phyloP scores from a whole-genome alignment of 1,140 invertebrate genomes.

The Drosophila tani region DNA sequence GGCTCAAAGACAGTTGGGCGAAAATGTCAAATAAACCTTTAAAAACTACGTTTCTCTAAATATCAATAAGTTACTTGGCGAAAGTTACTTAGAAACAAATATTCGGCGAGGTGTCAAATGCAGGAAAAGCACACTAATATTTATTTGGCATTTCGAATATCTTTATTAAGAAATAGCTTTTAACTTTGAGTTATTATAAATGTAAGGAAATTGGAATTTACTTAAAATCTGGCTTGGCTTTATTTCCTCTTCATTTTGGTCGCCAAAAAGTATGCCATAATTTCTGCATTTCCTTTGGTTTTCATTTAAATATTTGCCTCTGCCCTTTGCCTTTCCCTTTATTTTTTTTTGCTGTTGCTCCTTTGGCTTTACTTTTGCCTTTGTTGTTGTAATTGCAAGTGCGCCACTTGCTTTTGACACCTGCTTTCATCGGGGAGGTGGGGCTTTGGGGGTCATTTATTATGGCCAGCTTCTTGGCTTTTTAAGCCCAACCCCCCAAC shows the following conservation, averaged over 20 bases:
- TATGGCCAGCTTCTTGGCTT: constrained; percentile 51
- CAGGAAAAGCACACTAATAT: too few species aligned
- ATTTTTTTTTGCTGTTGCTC: too few species aligned
- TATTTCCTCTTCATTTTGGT: constrained; percentile 1
- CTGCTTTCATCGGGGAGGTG: constrained; percentile 26
- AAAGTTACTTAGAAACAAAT: too few species aligned
- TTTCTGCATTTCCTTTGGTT: constrained; percentile 25
- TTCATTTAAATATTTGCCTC: constrained; percentile 33
- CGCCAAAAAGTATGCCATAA: constrained; percentile 33
- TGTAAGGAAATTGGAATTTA: too few species aligned
- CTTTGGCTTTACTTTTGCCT: not conserved
- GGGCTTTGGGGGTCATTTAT: constrained; percentile 39
- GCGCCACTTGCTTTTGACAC: constrained; percentile 58
- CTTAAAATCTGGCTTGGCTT: not conserved
- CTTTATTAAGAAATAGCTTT: too few species aligned
- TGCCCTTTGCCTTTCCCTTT: not conserved
- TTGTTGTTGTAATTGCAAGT: constrained; percentile 52
- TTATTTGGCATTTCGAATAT: too few species aligned
- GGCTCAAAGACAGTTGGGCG: constrained; percentile 41
- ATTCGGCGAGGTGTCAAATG: too few species aligned
- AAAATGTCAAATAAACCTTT: constrained; percentile 16
- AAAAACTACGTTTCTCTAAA: not conserved
- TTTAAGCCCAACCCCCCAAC: not conserved
- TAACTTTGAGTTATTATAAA: too few species aligned
- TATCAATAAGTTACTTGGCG: not conserved